phyloP scores from a whole-genome alignment of 2,888 invertebrate genomes.

The Selenia dentaria region DNA sequence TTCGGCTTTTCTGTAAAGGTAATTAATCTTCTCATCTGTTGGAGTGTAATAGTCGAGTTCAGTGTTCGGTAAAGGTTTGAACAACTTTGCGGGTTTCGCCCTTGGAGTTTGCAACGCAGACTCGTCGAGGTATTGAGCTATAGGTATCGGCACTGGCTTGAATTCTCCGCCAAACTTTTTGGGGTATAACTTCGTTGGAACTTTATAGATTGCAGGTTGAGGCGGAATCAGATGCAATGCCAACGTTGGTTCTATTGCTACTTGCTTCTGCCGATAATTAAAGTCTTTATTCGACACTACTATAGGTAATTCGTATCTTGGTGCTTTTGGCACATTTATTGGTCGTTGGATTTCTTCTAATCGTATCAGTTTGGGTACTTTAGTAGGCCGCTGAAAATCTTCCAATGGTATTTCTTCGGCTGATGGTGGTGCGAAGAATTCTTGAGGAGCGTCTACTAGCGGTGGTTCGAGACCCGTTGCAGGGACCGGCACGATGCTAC shows the following conservation, averaged over 20 bases:
- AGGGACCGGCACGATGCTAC: constrained; percentile 48
- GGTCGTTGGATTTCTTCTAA: constrained; percentile 19
- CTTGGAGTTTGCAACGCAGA: constrained; percentile 62
- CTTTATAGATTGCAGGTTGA: constrained; percentile 57
- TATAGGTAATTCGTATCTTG: constrained; percentile 29
- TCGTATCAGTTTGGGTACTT: constrained; percentile 53
- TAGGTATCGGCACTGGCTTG: constrained; percentile 72
- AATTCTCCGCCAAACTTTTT: constrained; percentile 83
- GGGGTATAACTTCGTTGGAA: constrained; percentile 83
- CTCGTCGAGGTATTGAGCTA: constrained; percentile 59
- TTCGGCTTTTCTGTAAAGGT: constrained; percentile 76
- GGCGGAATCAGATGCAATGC: constrained; percentile 60
- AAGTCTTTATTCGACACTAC: constrained; percentile 28
- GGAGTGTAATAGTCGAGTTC: constrained; percentile 54
- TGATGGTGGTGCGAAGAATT: constrained; percentile 58
- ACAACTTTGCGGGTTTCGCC: constrained; percentile 70
- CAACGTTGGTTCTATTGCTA: constrained; percentile 48
- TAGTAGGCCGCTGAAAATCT: constrained; percentile 68
- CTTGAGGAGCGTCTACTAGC: constrained; percentile 57
- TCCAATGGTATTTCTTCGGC: constrained; percentile 44
- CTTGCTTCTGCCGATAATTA: constrained; percentile 40
- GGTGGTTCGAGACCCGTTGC: constrained; percentile 67
- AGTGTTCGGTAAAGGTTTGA: constrained; percentile 55
- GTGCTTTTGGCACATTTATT: constrained; percentile 44
- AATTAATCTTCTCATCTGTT: constrained; percentile 63